Percentiles rank a stretch among this genome's conserved stretches.
phyloP scores from a whole-genome alignment of 2,888 invertebrate genomes.

The Theodoxus fluviatilis region DNA sequence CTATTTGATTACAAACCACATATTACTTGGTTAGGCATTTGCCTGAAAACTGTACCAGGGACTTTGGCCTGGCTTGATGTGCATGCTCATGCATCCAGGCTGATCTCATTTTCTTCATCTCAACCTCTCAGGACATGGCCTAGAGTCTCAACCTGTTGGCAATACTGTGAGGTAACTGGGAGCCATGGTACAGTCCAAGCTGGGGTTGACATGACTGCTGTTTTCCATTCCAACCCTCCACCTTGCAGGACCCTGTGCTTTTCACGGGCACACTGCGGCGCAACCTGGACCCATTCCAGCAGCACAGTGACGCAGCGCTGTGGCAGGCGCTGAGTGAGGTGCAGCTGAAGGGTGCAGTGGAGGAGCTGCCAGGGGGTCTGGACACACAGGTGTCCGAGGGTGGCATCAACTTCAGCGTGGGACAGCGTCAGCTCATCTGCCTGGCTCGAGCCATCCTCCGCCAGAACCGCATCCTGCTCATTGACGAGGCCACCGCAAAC shows the following conservation, averaged over 20 bases:
- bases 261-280: slow-evolving; percentile 60
- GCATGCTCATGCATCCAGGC: too few species aligned
- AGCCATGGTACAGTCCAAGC: too few species aligned
- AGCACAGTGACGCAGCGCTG: slow-evolving; percentile 51
- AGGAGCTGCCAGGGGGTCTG: slow-evolving; percentile 55
- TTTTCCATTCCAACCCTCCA: slow-evolving; percentile 7
- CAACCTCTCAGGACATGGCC: too few species aligned
- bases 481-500: slow-evolving; percentile 65
- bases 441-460: slow-evolving; percentile 58
- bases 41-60: too few species aligned
- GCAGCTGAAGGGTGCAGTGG: slow-evolving; percentile 54
- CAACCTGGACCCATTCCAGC: slow-evolving; percentile 63
- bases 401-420: slow-evolving; percentile 56
- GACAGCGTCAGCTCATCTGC: slow-evolving; percentile 51
- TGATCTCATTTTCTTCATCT: too few species aligned
- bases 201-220: neutral
- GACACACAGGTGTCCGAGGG: slow-evolving; percentile 49
- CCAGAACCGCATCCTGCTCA: slow-evolving; percentile 62
- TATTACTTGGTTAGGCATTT: too few species aligned
- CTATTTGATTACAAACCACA: too few species aligned
- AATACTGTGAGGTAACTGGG: too few species aligned
- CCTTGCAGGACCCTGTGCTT: slow-evolving; percentile 61
- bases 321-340: slow-evolving; percentile 61
- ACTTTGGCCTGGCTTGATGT: too few species aligned
- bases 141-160: too few species aligned